These are phyloP conservation scores for Forpus xanthops DNA, from an alignment of 2,797 vertebrate species.

Conservation along the genomic window DNA sequence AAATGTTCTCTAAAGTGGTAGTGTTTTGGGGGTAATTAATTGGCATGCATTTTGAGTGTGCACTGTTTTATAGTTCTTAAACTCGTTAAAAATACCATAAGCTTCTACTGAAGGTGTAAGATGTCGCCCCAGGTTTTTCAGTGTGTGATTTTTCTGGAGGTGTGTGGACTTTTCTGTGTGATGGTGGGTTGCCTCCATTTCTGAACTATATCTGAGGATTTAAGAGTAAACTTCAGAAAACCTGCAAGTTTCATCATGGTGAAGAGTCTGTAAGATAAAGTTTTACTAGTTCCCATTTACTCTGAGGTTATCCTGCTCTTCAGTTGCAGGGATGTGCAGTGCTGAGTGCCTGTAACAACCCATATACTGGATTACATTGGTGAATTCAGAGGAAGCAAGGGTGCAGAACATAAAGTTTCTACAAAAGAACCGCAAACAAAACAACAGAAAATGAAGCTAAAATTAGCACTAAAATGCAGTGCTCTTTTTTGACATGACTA, in stretches of 20 bases:
- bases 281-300: background rate
- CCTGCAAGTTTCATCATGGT: accelerated
- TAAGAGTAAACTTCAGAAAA: background rate
- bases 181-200: background rate
- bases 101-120: background rate
- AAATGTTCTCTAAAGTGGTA: background rate
- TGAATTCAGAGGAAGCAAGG: background rate
- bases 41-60: background rate
- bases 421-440: background rate
- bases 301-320: no score
- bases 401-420: background rate
- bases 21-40: background rate
- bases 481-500: accelerated
- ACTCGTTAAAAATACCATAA: background rate
- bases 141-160: background rate
- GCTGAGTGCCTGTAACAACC: background rate
- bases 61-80: background rate
- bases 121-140: background rate
- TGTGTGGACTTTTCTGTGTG: accelerated
- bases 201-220: background rate
- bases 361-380: accelerated
- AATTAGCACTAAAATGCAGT: background rate
- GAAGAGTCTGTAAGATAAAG: background rate
- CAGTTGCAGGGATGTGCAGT: background rate
- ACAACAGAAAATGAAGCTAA: background rate